These are phyloP conservation scores for Pangasianodon hypophthalmus DNA, from an alignment of 2,113 vertebrate genomes.

Conservation along the genomic window DNA sequence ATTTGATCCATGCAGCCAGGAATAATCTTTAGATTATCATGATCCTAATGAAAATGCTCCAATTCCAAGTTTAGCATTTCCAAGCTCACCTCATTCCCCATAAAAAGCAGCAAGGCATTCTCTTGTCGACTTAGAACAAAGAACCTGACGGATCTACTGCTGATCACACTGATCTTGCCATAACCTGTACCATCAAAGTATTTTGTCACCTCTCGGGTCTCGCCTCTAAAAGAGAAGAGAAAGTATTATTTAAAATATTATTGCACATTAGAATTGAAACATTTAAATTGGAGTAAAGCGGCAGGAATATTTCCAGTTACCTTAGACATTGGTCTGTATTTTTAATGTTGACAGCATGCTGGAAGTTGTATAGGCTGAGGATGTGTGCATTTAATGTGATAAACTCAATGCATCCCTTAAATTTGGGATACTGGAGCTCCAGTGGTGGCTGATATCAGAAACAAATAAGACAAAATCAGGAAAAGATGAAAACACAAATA, in stretches of 20 bases:
- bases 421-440: constrained; percentile 72
- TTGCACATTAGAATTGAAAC: not conserved
- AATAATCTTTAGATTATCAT: not conserved
- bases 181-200: constrained; percentile 89
- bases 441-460: constrained; percentile 73
- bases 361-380: constrained; percentile 85
- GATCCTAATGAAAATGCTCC: not conserved
- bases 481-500: not conserved
- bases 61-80: not conserved
- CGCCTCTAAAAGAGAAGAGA: constrained; percentile 39
- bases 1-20: not conserved
- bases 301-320: constrained; percentile 61
- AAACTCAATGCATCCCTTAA: constrained; percentile 84
- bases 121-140: constrained; percentile 76
- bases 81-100: constrained; percentile 73
- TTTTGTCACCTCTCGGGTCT: constrained; percentile 52
- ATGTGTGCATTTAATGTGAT: constrained; percentile 79
- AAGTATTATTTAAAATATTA: not conserved
- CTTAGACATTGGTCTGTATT: constrained; percentile 72
- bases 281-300: not conserved
- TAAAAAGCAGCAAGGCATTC: constrained; percentile 81
- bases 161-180: constrained; percentile 61
- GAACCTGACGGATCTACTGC: constrained; percentile 67
- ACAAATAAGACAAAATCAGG: not conserved
- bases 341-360: constrained; percentile 76